Percentiles rank a stretch among this genome's conserved stretches.
phyloP scores from a whole-genome alignment of 2,888 invertebrate species.

The Cheilosia scutellata region DNA sequence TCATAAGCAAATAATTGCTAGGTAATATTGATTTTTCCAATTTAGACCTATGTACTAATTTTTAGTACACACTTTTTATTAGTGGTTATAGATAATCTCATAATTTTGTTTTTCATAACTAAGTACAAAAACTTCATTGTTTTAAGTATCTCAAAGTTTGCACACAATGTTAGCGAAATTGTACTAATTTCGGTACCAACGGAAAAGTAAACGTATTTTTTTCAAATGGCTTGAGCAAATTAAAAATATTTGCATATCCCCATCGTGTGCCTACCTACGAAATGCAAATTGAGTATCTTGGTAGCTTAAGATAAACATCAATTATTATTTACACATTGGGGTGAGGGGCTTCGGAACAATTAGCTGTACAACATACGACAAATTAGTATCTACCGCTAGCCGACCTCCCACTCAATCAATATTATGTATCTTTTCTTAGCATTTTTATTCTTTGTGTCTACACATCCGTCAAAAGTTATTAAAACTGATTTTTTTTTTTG shows the following conservation, averaged over 20 bases:
- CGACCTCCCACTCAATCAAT: conserved; percentile 70
- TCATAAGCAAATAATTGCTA: neutral
- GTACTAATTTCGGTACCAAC: conserved; percentile 42
- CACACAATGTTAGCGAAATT: conserved; percentile 44
- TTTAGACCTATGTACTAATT: conserved; percentile 9
- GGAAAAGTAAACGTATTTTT: neutral
- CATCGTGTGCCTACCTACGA: conserved; percentile 19
- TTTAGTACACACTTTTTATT: conserved; percentile 6
- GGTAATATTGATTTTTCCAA: neutral
- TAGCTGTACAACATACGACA: conserved; percentile 63
- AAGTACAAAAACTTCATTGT: conserved; percentile 6
- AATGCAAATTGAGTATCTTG: conserved; percentile 55
- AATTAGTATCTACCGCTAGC: conserved; percentile 67
- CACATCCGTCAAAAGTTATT: conserved; percentile 59
- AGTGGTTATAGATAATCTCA: neutral
- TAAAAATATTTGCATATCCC: conserved; percentile 61
- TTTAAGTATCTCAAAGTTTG: conserved; percentile 12
- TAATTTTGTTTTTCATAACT: neutral
- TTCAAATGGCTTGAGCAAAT: conserved; percentile 46
- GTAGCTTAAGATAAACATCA: conserved; percentile 53
- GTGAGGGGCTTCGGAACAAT: conserved; percentile 37
- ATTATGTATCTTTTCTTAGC: conserved; percentile 10
- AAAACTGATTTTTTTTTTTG: conserved; percentile 62
- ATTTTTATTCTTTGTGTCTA: conserved; percentile 7
- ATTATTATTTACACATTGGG: conserved; percentile 34